A percentile compares a stretch with the other conserved stretches of the same genome.
Evolutionary conservation across 1,140 invertebrate species (phyloP).

Genomic region (Pseudomyrmex gracilis): DNA sequence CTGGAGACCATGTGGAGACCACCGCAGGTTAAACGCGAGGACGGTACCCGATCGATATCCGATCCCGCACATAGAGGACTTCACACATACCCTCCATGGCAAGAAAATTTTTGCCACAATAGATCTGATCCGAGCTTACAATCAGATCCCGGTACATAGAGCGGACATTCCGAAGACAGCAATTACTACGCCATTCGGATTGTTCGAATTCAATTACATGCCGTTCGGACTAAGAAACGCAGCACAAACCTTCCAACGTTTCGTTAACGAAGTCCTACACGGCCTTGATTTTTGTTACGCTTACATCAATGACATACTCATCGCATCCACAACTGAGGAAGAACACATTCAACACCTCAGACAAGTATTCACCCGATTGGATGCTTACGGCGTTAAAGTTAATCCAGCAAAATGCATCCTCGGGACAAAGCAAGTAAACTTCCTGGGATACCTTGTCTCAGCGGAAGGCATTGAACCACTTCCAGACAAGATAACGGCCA

Average conservation of each 20-base stretch:
- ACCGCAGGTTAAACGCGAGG: neutral
- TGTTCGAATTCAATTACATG: conserved; percentile 7
- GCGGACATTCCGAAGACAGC: neutral
- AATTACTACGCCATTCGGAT: neutral
- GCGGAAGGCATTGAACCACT: neutral
- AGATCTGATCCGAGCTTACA: neutral
- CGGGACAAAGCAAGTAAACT: neutral
- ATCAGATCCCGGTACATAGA: too few species aligned
- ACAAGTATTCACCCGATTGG: neutral
- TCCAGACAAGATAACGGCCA: neutral
- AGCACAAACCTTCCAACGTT: neutral
- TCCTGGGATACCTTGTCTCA: neutral
- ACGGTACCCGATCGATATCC: neutral
- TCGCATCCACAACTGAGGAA: neutral
- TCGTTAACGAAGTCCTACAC: neutral
- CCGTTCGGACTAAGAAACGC: neutral
- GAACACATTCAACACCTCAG: neutral
- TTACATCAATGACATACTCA: neutral
- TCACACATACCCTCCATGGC: neutral
- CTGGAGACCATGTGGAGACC: neutral
- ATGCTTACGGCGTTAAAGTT: neutral
- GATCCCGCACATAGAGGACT: neutral
- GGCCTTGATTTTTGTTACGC: neutral
- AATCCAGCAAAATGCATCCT: neutral
- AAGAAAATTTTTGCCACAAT: neutral